A percentile compares a stretch with the other conserved stretches of the same genome.
phyloP scores from a whole-genome alignment of 1,140 invertebrate species.

The Brachionus paranguensis region DNA sequence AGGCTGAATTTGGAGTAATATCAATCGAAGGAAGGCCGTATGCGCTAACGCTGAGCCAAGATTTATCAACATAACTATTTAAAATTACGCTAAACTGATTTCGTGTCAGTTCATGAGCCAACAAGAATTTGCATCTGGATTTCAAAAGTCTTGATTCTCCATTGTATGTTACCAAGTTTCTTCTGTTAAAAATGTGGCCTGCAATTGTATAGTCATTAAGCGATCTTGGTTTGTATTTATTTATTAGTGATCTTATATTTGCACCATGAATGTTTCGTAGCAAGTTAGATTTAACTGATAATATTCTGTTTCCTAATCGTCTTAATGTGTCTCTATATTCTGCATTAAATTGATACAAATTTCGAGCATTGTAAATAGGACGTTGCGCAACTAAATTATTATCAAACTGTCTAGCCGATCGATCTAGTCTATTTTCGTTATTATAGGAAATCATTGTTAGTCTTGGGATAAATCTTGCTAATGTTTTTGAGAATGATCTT shows the following conservation, averaged over 20 bases:
- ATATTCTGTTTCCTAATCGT: neutral
- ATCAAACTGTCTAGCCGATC: neutral
- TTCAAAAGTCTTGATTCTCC: neutral
- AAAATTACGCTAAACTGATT: constrained; percentile 24
- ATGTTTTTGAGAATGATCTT: neutral
- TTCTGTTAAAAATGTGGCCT: constrained; percentile 10
- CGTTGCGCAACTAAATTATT: neutral
- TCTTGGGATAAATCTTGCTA: neutral
- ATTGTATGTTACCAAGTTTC: constrained; percentile 8
- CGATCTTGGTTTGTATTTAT: constrained; percentile 31
- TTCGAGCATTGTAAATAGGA: neutral
- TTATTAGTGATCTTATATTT: neutral
- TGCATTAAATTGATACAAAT: constrained; percentile 31
- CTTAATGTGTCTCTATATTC: constrained; percentile 28
- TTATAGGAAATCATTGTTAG: neutral
- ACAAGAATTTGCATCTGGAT: neutral
- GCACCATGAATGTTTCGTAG: neutral
- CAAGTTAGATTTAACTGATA: neutral
- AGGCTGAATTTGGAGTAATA: neutral
- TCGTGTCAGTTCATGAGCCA: constrained; percentile 5
- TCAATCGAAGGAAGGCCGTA: neutral
- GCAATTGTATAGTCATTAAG: neutral
- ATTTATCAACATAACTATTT: neutral
- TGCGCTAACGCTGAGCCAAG: neutral
- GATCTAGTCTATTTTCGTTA: neutral